phyloP scores from a whole-genome alignment of 2,888 invertebrate genomes.

The Imbricaverruca yamaguchii region DNA sequence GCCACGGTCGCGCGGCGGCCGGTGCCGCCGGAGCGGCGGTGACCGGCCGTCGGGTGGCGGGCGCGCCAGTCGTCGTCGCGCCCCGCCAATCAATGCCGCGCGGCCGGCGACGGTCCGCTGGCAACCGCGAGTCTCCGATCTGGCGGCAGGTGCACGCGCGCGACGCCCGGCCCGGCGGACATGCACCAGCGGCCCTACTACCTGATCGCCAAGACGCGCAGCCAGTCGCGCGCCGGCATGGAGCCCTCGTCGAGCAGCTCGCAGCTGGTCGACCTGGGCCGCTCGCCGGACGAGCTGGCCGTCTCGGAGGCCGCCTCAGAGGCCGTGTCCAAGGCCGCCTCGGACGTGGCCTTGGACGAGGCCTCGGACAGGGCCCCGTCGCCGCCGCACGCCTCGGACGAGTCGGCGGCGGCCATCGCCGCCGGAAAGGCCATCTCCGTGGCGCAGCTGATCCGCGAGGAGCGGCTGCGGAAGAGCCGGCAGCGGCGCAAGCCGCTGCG shows the following conservation, averaged over 20 bases:
- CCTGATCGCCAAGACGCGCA: neutral
- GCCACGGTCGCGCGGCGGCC: constrained; percentile 35
- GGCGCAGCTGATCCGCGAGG: constrained; percentile 12
- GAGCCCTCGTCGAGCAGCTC: neutral
- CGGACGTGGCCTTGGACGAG: neutral
- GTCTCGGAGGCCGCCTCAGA: neutral
- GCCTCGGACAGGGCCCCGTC: too few relatives aligned
- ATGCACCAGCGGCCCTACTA: constrained; percentile 7
- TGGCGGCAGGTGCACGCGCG: neutral
- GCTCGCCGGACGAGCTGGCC: neutral
- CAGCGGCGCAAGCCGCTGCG: neutral
- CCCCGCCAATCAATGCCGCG: neutral
- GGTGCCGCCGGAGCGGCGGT: constrained; percentile 38
- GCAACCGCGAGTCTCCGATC: neutral
- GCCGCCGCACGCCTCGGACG: too few relatives aligned
- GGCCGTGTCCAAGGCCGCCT: neutral
- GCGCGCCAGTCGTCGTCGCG: neutral
- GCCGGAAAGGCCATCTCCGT: neutral
- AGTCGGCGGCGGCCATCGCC: too few relatives aligned
- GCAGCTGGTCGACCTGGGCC: constrained; percentile 1
- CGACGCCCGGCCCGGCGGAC: neutral
- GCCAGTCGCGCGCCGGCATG: neutral
- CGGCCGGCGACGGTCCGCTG: neutral
- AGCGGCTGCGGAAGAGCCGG: neutral
- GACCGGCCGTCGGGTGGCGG: neutral